Evolutionary conservation across 2,888 invertebrate genomes (phyloP).

Genomic region (Meghimatium bilineatum): DNA sequence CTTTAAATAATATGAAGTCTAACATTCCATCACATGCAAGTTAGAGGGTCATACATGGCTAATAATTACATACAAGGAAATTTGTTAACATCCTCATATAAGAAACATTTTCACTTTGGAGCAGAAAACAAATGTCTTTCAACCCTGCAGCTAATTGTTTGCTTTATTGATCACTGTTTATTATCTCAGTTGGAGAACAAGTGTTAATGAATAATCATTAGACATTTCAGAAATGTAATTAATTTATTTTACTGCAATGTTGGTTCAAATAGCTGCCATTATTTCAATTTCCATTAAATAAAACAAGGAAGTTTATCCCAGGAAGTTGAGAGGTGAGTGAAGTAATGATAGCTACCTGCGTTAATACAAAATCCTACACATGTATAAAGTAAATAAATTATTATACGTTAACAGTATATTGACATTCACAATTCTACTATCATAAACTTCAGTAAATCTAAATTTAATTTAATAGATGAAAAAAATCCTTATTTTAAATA

Average conservation of each 20-base stretch:
- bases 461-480: too few species aligned
- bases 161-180: slow-evolving; percentile 4
- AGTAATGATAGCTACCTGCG: too few species aligned
- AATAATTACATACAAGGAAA: not conserved
- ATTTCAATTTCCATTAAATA: too few species aligned
- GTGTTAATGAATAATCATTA: not conserved
- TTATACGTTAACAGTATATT: too few species aligned
- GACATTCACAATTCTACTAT: too few species aligned
- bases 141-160: slow-evolving; percentile 20
- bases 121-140: slow-evolving; percentile 35
- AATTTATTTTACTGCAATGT: not conserved
- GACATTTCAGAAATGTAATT: not conserved
- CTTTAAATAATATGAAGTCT: slow-evolving; percentile 1
- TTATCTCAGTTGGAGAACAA: not conserved
- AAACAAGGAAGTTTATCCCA: too few species aligned
- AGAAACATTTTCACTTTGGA: slow-evolving; percentile 5
- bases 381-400: too few species aligned
- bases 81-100: not conserved
- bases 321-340: too few species aligned
- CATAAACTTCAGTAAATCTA: too few species aligned
- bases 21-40: slow-evolving; percentile 31
- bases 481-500: too few species aligned
- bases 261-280: not conserved
- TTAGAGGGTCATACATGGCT: not conserved
- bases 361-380: too few species aligned